A percentile compares a stretch with the other conserved stretches of the same genome.
Conservation (phyloP, 2,888 invertebrate species). For the Byasa hedistus region DNA sequence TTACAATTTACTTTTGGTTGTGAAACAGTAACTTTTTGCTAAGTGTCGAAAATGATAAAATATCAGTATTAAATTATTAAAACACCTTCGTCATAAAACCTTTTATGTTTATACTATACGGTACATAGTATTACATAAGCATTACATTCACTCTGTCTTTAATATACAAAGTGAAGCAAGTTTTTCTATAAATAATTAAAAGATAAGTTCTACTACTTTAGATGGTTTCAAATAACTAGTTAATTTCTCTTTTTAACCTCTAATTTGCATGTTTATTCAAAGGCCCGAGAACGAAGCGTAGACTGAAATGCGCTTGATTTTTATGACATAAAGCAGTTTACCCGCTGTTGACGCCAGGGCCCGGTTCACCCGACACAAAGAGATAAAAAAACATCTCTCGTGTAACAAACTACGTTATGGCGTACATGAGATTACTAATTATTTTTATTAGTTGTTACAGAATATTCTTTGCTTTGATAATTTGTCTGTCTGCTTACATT, state of each 20-base stretch:
- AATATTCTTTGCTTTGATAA: not conserved
- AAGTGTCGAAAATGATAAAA: too few relatives aligned
- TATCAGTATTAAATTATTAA: too few relatives aligned
- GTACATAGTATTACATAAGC: too few relatives aligned
- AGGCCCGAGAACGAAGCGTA: constrained; percentile 45
- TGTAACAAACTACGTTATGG: constrained; percentile 48
- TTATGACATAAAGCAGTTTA: constrained; percentile 63
- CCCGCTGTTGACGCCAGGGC: constrained; percentile 49
- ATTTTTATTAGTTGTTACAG: constrained; percentile 49
- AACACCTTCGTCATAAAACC: too few relatives aligned
- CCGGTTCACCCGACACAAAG: constrained; percentile 40
- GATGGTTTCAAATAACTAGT: constrained; percentile 29
- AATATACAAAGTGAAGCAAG: not conserved
- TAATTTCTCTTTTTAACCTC: constrained; percentile 50
- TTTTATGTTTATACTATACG: too few relatives aligned
- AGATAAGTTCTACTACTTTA: not conserved
- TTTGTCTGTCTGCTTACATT: not conserved
- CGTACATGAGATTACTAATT: constrained; percentile 40
- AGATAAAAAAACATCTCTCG: constrained; percentile 44
- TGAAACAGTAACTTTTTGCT: too few relatives aligned
- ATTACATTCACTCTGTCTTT: too few relatives aligned
- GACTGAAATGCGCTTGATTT: constrained; percentile 57
- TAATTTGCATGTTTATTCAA: constrained; percentile 49
- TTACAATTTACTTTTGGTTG: too few relatives aligned
- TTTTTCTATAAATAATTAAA: not conserved